Percentiles rank a stretch among this genome's conserved stretches.
These are phyloP conservation scores for Drosophila tani DNA, from an alignment of 1,140 invertebrate genomes.

Conservation along the genomic window DNA sequence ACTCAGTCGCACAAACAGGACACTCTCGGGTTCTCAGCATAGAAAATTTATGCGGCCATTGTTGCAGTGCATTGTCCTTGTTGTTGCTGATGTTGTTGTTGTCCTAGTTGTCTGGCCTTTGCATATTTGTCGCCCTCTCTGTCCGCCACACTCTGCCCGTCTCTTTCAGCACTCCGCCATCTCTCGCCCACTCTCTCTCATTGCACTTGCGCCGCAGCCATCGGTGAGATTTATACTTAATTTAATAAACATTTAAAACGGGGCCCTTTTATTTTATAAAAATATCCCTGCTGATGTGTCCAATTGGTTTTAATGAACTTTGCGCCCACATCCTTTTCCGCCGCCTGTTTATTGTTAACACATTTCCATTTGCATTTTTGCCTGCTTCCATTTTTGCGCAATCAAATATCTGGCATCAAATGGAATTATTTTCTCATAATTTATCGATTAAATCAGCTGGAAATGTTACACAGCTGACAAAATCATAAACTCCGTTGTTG, in stretches of 20 bases:
- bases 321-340: background rate
- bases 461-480: conserved; percentile 82
- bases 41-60: conserved; percentile 83
- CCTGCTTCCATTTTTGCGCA: conserved; percentile 24
- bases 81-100: conserved; percentile 59
- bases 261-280: conserved; percentile 28
- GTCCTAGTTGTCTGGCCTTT: conserved; percentile 78
- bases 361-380: conserved; percentile 45
- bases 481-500: conserved; percentile 73
- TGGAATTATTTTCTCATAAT: conserved; percentile 77
- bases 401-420: conserved; percentile 57
- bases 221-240: conserved; percentile 38
- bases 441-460: conserved; percentile 82
- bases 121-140: conserved; percentile 78
- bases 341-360: conserved; percentile 45
- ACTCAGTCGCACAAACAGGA: conserved; percentile 21
- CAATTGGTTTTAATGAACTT: conserved; percentile 69
- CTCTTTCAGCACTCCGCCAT: conserved; percentile 4
- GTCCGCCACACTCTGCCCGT: conserved; percentile 42
- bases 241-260: conserved; percentile 54
- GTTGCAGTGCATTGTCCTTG: conserved; percentile 75
- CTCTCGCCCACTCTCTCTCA: conserved; percentile 14
- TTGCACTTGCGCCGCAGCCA: conserved; percentile 57
- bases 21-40: conserved; percentile 49
- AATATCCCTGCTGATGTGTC: conserved; percentile 36